These are phyloP conservation scores for Sarcophaga carnaria DNA, from an alignment of 2,888 invertebrate species.

Conservation along the genomic window DNA sequence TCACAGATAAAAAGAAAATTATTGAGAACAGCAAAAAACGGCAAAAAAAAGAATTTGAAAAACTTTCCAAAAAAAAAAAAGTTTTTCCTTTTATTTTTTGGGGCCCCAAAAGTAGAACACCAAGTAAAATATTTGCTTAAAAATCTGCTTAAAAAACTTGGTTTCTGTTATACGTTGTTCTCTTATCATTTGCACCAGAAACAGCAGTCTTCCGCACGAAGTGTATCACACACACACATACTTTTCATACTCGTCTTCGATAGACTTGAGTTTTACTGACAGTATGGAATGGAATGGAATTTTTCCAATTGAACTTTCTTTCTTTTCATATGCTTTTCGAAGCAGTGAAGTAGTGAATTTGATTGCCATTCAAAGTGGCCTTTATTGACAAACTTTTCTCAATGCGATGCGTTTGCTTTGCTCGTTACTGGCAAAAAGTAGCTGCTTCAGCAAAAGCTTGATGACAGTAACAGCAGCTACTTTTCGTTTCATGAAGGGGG, in stretches of 20 bases:
- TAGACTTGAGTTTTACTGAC: conserved; percentile 53
- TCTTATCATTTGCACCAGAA: conserved; percentile 45
- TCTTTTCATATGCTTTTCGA: neutral
- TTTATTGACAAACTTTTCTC: conserved; percentile 70
- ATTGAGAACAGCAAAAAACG: conserved; percentile 9
- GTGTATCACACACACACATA: neutral
- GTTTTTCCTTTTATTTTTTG: neutral
- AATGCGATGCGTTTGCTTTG: conserved; percentile 5
- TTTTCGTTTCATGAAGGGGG: neutral
- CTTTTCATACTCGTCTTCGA: conserved; percentile 28
- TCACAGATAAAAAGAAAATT: conserved; percentile 46
- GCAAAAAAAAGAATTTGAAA: conserved; percentile 43
- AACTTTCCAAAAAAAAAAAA: conserved; percentile 36
- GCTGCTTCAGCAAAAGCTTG: neutral
- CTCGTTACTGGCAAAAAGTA: conserved; percentile 2
- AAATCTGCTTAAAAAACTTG: conserved; percentile 39
- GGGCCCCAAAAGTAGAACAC: conserved; percentile 22
- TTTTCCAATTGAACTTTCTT: conserved; percentile 32
- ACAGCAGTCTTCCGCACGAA: neutral
- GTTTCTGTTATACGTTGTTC: conserved; percentile 23
- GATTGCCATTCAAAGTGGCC: conserved; percentile 76
- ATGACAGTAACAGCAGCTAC: neutral
- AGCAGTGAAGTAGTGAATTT: conserved; percentile 78
- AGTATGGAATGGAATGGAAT: conserved; percentile 2
- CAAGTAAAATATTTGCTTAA: conserved; percentile 42